These are phyloP conservation scores for Scaptodrosophila latifasciaeformis DNA, from an alignment of 2,888 invertebrate genomes.

Conservation along the genomic window DNA sequence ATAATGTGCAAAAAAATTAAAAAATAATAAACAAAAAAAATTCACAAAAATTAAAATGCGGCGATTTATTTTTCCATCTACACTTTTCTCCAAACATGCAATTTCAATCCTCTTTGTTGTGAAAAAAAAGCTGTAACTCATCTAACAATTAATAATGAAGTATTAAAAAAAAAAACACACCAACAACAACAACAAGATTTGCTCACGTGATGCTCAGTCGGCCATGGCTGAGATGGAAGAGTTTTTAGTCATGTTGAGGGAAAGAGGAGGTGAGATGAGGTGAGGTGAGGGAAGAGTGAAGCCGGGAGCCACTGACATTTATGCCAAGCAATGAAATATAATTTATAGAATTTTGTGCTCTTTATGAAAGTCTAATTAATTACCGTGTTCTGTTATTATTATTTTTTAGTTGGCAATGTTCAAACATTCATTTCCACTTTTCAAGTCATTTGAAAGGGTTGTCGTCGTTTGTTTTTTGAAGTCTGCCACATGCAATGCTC, in stretches of 20 bases:
- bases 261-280: background rate
- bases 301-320: conserved; percentile 51
- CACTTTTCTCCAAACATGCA: conserved; percentile 20
- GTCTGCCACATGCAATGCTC: no score
- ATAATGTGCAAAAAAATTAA: conserved; percentile 62
- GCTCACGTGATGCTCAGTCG: conserved; percentile 63
- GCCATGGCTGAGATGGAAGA: conserved; percentile 35
- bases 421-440: conserved; percentile 37
- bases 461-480: background rate
- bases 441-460: conserved; percentile 23
- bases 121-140: conserved; percentile 20
- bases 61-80: conserved; percentile 13
- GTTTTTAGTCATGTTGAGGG: no score
- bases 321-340: conserved; percentile 54
- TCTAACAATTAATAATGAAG: conserved; percentile 30
- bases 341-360: conserved; percentile 68
- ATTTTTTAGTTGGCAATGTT: no score
- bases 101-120: conserved; percentile 12
- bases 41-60: conserved; percentile 52
- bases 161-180: background rate
- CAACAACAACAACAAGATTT: conserved; percentile 6
- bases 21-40: conserved; percentile 46
- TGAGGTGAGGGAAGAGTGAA: background rate
- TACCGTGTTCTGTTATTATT: conserved; percentile 40
- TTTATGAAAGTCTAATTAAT: conserved; percentile 67